Conservation (phyloP, 2,113 vertebrate genomes). For the Cochlearius cochlearius region DNA sequence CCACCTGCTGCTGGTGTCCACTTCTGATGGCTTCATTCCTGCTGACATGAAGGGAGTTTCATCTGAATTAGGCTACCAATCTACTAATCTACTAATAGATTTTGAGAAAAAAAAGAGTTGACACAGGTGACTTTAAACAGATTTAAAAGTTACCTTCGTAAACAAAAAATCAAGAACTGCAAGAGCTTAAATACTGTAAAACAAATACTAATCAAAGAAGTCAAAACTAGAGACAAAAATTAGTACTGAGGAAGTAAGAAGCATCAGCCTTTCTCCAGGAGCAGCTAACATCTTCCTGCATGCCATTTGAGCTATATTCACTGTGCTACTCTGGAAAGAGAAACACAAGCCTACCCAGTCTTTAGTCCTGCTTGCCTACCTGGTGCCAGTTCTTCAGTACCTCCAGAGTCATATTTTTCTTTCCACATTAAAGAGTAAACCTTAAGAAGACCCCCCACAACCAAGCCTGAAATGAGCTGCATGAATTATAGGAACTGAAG, state of each 20-base stretch:
- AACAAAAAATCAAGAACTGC: neutral
- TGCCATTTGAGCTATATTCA: accelerated
- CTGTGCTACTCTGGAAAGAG: neutral
- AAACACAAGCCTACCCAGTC: neutral
- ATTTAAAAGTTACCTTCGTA: neutral
- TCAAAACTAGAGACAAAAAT: neutral
- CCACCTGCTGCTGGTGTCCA: neutral
- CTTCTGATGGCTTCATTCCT: neutral
- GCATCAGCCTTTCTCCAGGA: neutral
- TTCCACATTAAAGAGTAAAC: neutral
- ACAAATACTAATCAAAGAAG: neutral
- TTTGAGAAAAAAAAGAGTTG: neutral
- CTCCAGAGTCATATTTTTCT: neutral
- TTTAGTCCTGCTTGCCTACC: neutral
- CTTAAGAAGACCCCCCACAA: neutral
- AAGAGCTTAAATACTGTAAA: neutral
- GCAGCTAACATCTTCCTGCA: neutral
- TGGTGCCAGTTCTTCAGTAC: neutral
- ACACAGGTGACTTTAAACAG: neutral
- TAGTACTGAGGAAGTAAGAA: neutral
- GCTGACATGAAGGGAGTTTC: neutral
- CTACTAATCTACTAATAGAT: too few relatives aligned
- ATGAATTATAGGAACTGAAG: neutral
- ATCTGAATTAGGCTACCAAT: neutral
- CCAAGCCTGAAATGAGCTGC: neutral